These are phyloP conservation scores for Philypnodon macrostomus DNA, from an alignment of 2,797 vertebrate genomes.

Conservation along the genomic window DNA sequence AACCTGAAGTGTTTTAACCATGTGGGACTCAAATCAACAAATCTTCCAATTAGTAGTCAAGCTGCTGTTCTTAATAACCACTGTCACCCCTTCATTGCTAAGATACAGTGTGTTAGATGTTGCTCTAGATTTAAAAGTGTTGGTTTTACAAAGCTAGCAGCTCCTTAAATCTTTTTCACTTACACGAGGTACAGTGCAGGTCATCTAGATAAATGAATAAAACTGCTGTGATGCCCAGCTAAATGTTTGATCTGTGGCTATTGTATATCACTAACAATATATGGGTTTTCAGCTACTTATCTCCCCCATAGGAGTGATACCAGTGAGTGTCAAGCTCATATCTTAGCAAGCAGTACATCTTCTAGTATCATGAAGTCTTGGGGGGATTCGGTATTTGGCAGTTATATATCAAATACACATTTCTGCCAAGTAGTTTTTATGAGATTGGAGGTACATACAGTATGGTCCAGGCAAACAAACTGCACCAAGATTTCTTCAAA, in stretches of 20 bases:
- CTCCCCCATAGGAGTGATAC: not conserved
- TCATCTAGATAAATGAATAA: not conserved
- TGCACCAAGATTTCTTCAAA: conserved; percentile 20
- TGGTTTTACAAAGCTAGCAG: not conserved
- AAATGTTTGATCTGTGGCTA: not conserved
- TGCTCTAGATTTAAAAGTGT: not conserved
- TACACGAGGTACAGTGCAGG: not conserved
- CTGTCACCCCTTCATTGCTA: no score
- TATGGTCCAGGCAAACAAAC: conserved; percentile 9
- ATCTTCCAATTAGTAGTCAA: no score
- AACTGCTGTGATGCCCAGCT: no score
- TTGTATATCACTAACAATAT: not conserved
- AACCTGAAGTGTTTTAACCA: no score
- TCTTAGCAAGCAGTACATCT: not conserved
- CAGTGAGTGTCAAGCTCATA: not conserved
- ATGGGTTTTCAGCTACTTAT: no score
- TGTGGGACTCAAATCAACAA: no score
- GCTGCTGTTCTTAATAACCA: no score
- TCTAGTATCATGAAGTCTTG: not conserved
- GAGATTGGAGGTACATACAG: conserved; percentile 3
- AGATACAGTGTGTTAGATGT: not conserved
- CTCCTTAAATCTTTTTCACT: not conserved
- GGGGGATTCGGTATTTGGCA: conserved; percentile 1
- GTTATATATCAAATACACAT: conserved; percentile 3
- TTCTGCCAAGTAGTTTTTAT: conserved; percentile 5